These are phyloP conservation scores for Polydrusus tereticollis DNA, from an alignment of 2,888 invertebrate genomes.

Conservation along the genomic window DNA sequence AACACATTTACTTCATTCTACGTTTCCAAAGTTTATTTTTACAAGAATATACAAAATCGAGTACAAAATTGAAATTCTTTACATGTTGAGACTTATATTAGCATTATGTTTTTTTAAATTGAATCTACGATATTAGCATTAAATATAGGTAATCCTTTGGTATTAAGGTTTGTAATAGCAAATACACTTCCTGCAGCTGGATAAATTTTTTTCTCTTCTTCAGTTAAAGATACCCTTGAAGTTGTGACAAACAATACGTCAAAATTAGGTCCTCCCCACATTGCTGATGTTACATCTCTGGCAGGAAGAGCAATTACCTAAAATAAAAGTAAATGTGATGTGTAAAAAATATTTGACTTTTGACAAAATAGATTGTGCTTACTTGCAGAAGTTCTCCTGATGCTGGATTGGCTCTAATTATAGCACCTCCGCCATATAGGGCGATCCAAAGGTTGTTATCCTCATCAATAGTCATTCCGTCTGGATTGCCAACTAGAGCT, in stretches of 20 bases:
- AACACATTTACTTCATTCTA: too few relatives aligned
- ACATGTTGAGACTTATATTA: too few relatives aligned
- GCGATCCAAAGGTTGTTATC: conserved; percentile 86
- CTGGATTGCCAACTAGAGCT: conserved; percentile 28
- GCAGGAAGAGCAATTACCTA: conserved; percentile 67
- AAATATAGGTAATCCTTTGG: conserved; percentile 59
- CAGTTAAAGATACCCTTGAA: conserved; percentile 61
- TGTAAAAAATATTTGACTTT: background rate
- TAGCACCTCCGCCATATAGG: conserved; percentile 73
- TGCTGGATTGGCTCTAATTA: conserved; percentile 67
- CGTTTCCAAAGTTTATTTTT: too few relatives aligned
- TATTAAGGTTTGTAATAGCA: conserved; percentile 60
- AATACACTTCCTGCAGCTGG: conserved; percentile 69
- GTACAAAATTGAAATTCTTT: too few relatives aligned
- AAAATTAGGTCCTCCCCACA: conserved; percentile 74
- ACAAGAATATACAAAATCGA: too few relatives aligned
- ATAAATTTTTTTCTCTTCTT: conserved; percentile 59
- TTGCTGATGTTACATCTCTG: conserved; percentile 72
- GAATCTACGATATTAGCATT: conserved; percentile 59
- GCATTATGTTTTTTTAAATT: conserved; percentile 23
- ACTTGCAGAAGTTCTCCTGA: conserved; percentile 39
- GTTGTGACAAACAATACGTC: conserved; percentile 76
- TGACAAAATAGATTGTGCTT: background rate
- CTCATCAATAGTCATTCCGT: conserved; percentile 79
- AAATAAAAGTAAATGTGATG: conserved; percentile 19